These are phyloP conservation scores for Characodon lateralis DNA, from an alignment of 2,797 vertebrate genomes.

Conservation along the genomic window DNA sequence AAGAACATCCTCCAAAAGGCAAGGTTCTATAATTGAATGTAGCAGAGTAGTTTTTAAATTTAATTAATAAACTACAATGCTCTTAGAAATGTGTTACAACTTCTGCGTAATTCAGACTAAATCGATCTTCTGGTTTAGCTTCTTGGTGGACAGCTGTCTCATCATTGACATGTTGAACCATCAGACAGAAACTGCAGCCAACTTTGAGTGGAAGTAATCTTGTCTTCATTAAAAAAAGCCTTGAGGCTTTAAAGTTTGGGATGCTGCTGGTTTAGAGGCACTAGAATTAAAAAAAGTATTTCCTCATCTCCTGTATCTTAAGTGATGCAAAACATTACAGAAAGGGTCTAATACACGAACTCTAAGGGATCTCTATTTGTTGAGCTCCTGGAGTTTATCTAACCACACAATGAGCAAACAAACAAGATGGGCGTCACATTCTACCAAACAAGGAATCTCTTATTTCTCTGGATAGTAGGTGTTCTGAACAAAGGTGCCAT, in stretches of 20 bases:
- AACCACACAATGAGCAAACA: constrained; percentile 35
- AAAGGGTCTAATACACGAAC: not conserved
- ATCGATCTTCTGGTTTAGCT: too few species aligned
- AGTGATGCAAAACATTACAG: constrained; percentile 1
- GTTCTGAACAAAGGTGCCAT: constrained; percentile 58
- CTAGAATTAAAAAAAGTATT: not conserved
- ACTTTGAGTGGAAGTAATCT: not conserved
- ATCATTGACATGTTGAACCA: too few species aligned
- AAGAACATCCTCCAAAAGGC: too few species aligned
- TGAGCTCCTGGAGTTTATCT: constrained; percentile 55
- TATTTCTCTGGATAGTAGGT: constrained; percentile 44
- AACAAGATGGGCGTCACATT: constrained; percentile 43
- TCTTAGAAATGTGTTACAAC: too few species aligned
- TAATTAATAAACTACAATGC: too few species aligned
- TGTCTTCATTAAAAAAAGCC: not conserved
- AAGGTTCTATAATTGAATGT: not conserved
- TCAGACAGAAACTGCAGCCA: not conserved
- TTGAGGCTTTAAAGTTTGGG: not conserved
- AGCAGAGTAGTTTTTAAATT: not conserved
- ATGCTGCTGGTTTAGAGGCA: not conserved
- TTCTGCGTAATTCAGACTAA: too few species aligned
- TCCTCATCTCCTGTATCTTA: not conserved
- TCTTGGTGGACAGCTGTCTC: too few species aligned
- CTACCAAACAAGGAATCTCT: constrained; percentile 56
- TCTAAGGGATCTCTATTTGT: not conserved